Percentiles rank a stretch among this genome's conserved stretches.
Evolutionary conservation across 2,888 invertebrate species (phyloP).

Genomic region (Nomada hirtipes): DNA sequence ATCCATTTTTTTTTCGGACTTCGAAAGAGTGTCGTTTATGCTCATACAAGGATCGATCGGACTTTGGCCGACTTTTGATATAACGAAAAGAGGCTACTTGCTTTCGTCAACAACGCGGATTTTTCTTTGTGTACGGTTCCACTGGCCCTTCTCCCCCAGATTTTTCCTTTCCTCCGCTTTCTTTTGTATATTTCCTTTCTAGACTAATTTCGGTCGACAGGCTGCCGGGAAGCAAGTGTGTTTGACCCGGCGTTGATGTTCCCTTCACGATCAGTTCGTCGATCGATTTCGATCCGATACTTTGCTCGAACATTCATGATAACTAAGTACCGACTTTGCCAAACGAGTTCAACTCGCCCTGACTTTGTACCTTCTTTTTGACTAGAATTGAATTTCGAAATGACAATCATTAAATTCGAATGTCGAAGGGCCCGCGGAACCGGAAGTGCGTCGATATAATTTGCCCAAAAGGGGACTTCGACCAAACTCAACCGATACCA

Average conservation of each 20-base stretch:
- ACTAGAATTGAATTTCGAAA: slow-evolving; percentile 83
- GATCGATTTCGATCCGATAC: slow-evolving; percentile 21
- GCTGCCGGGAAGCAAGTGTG: background rate
- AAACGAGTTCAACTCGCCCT: slow-evolving; percentile 63
- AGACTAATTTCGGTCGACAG: slow-evolving; percentile 34
- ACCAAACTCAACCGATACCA: slow-evolving; percentile 83
- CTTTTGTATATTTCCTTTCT: background rate
- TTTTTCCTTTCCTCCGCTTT: slow-evolving; percentile 8
- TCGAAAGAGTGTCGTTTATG: slow-evolving; percentile 82
- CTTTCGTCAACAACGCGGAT: slow-evolving; percentile 83
- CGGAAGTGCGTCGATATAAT: slow-evolving; percentile 83
- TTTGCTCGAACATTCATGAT: slow-evolving; percentile 28
- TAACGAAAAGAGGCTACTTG: slow-evolving; percentile 83
- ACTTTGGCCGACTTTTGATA: slow-evolving; percentile 75
- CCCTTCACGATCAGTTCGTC: background rate
- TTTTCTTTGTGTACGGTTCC: slow-evolving; percentile 77
- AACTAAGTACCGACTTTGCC: slow-evolving; percentile 82
- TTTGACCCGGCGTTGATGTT: background rate
- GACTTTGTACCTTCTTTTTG: slow-evolving; percentile 83
- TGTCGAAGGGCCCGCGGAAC: slow-evolving; percentile 73
- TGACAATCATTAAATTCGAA: slow-evolving; percentile 36
- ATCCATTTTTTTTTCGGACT: slow-evolving; percentile 79
- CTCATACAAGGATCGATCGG: slow-evolving; percentile 78
- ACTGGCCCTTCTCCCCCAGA: slow-evolving; percentile 61
- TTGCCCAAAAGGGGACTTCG: slow-evolving; percentile 84